phyloP scores from a whole-genome alignment of 2,888 invertebrate genomes.

The Sphinx pinastri region DNA sequence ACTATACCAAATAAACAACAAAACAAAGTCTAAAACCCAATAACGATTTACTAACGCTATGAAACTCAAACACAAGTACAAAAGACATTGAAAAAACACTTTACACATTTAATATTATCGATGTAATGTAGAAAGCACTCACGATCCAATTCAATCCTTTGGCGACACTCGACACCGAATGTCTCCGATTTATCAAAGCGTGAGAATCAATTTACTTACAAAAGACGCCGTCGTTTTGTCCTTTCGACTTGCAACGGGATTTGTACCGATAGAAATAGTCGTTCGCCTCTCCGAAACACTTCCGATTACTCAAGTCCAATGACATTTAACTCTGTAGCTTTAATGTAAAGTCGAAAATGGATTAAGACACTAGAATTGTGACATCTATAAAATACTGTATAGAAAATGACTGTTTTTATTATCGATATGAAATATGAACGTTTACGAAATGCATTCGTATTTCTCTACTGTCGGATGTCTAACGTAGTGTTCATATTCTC shows the following conservation, averaged over 20 bases:
- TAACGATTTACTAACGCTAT: not conserved
- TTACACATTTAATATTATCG: slow-evolving; percentile 18
- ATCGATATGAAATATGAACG: slow-evolving; percentile 14
- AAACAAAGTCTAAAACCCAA: not conserved
- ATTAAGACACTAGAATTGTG: not conserved
- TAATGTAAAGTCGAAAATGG: not conserved
- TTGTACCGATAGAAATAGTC: slow-evolving; percentile 22
- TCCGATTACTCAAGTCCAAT: not conserved
- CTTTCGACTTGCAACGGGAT: slow-evolving; percentile 23
- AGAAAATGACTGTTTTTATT: slow-evolving; percentile 26
- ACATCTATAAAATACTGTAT: slow-evolving; percentile 6
- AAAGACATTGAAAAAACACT: slow-evolving; percentile 4
- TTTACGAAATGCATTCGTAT: slow-evolving; percentile 18
- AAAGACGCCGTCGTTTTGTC: slow-evolving; percentile 29
- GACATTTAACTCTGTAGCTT: slow-evolving; percentile 5
- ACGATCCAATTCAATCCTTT: slow-evolving; percentile 34
- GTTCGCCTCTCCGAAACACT: slow-evolving; percentile 19
- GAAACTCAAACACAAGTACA: not conserved
- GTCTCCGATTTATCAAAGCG: slow-evolving; percentile 35
- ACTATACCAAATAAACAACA: not conserved
- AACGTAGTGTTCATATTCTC: too few species aligned
- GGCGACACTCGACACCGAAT: slow-evolving; percentile 31
- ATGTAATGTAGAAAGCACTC: slow-evolving; percentile 17
- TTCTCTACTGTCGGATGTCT: slow-evolving; percentile 16
- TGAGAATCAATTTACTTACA: slow-evolving; percentile 36